phyloP scores from a whole-genome alignment of 2,113 vertebrate genomes.

The Quiscalus mexicanus region DNA sequence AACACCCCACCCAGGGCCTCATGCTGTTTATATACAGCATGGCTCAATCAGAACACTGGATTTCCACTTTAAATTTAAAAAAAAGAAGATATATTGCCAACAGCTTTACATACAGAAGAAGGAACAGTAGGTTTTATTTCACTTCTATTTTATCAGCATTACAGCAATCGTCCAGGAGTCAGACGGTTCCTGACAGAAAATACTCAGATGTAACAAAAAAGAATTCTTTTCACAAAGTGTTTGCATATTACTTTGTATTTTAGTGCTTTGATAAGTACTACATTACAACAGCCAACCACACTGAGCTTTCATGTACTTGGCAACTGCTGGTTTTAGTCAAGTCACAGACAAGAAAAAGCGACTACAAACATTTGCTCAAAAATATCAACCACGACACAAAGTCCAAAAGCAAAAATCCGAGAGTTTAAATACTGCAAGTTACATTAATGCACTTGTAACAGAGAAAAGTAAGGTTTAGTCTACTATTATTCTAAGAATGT shows the following conservation, averaged over 20 bases:
- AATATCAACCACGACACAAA: not conserved
- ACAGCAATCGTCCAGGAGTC: not conserved
- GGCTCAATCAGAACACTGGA: not conserved
- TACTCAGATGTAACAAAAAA: not conserved
- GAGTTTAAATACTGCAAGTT: not conserved
- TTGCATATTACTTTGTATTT: not conserved
- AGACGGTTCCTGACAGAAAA: not conserved
- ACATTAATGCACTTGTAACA: not conserved
- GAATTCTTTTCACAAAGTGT: not conserved
- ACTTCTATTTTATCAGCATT: not conserved
- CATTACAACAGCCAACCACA: not conserved
- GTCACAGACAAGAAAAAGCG: not conserved
- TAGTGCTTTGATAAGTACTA: not conserved
- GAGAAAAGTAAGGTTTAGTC: not conserved
- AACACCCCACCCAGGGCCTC: not conserved
- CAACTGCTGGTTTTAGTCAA: not conserved
- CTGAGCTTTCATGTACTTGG: not conserved
- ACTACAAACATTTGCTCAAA: not conserved
- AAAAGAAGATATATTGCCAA: not conserved
- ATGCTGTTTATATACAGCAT: not conserved
- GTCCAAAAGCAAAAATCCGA: fast-evolving
- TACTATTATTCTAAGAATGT: not conserved
- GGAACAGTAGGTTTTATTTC: not conserved
- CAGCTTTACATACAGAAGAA: not conserved
- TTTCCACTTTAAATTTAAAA: not conserved